Base-by-base conservation (phyloP, 2,797 vertebrate genomes). In the Mus caroli region DNA sequence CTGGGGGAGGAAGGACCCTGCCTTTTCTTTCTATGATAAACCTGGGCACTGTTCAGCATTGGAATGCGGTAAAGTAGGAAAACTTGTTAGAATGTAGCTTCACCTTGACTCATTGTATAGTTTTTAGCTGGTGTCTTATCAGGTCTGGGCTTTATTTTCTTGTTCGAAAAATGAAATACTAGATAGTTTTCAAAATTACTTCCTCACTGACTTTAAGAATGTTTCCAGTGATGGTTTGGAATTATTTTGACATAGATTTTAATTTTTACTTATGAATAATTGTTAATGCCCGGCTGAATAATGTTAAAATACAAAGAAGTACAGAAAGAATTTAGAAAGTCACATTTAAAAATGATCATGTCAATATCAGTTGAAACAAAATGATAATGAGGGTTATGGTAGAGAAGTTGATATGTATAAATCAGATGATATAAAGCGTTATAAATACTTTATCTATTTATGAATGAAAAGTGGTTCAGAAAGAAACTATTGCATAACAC, bases 91-190 rank as follows among this genome's bases (percentile, higher is more conserved):
- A 87, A 20, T 75, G 6, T 84, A 50, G 37, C 14, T 95, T 40
- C 73, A 1, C 40, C 13, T 52, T 92, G 87, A 85, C 56, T 95
- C 34, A 54, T 58, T 76, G 12, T 78, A 34, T 52, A 40, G 82
- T 6, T 76, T 86, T 88, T 56, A 92, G 52, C 58, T 88, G 15
- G 20, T 91, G 12, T 83, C 19, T 73, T 91, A 46, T 28, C 28
- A 50, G 64, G 62, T 58, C 15, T 77, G 50, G 14, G 37, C 71
- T 77, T 95, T 60, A 62, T 95, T 92, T 96, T 94, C 73, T 92
- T 96, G 52, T 4, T 84, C 9, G 6, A 90, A 69, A 93, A 93
- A 71, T 93, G 77, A 92, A 96, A 91, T 94, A 54, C 3, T 92
- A 78, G 20, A 64, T 67, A 92, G 10, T 43, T 24, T 10, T 3